Base-by-base conservation (phyloP, 2,888 invertebrate genomes). In the Calameuta filiformis region DNA sequence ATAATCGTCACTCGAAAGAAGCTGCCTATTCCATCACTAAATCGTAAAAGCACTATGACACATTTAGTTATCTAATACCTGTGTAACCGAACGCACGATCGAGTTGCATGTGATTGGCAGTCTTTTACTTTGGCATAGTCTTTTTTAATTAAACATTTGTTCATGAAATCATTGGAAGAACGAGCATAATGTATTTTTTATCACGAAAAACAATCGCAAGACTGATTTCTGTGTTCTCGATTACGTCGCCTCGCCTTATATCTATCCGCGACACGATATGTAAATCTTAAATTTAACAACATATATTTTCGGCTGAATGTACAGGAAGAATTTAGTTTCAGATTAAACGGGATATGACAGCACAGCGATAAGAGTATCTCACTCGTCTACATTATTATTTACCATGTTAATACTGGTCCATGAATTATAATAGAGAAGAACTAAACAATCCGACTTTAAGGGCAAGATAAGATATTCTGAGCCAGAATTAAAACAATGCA, bases 41-140 rank as follows among this genome's bases (percentile, higher is more conserved):
- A 3, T 35, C 11, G 68, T 76, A n/a, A 30, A 56, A 30, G 37
- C 71, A 71, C 68, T 76, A 37, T 73, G 35, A 76, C 56, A 40
- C 73, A 73, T 76, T 76, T 76, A n/a, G 73, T 30, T n/a, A 73
- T 40, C 76, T 73, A 40, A 56, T 35, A 37, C 15, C 15, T 56
- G 56, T 56, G 56, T 56, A 56, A 56, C 56, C 56, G 56, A 56
- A 56, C 56, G 56, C 56, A 56, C 56, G 23, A 23, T 9, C 56
- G 9, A 56, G 23, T 56, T 23, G 56, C 56, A 56, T 56, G 56
- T 23, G 23, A 56, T 56, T 56, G 23, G 23, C 56, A 56, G 56
- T 56, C 56, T 56, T 56, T 56, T 23, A 56, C 56, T 56, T 56
- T 56, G 56, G 56, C 23, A 23, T 56, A 9, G 9, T 23, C 23